A percentile compares a stretch with the other conserved stretches of the same genome.
phyloP scores from a whole-genome alignment of 2,888 invertebrate genomes.

The Pristionchus exspectatus region DNA sequence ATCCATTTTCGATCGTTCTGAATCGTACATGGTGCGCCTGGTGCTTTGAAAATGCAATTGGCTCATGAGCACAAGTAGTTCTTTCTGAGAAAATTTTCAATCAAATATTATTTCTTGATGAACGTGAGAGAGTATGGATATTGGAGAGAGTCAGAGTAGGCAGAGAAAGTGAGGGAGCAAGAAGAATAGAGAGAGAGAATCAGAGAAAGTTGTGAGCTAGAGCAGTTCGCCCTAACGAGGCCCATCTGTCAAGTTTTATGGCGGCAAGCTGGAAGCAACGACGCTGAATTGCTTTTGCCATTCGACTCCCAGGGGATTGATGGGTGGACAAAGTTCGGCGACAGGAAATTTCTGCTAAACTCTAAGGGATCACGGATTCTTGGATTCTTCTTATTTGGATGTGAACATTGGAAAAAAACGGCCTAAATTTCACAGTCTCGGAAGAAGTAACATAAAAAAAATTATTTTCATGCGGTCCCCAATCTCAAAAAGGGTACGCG shows the following conservation, averaged over 20 bases:
- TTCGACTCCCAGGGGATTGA: no score
- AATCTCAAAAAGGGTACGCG: not conserved
- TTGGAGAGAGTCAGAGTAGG: not conserved
- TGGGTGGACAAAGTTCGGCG: not conserved
- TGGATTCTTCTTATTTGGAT: no score
- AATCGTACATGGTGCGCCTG: no score
- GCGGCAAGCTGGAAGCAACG: not conserved
- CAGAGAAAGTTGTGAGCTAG: not conserved
- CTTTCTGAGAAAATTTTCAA: not conserved
- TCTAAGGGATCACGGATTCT: no score
- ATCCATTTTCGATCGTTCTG: not conserved
- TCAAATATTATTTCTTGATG: not conserved
- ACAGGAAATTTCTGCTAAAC: not conserved
- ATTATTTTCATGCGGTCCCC: no score
- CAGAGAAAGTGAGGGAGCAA: not conserved
- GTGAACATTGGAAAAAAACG: no score
- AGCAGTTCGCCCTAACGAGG: not conserved
- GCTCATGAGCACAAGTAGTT: no score
- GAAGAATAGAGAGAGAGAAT: not conserved
- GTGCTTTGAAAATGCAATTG: no score
- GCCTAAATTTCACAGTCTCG: no score
- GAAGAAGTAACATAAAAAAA: no score
- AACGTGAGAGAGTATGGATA: not conserved
- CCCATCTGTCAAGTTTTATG: constrained; percentile 24
- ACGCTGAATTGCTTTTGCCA: no score